Conservation (phyloP, 1,140 invertebrate genomes). For the Aricia agestis region DNA sequence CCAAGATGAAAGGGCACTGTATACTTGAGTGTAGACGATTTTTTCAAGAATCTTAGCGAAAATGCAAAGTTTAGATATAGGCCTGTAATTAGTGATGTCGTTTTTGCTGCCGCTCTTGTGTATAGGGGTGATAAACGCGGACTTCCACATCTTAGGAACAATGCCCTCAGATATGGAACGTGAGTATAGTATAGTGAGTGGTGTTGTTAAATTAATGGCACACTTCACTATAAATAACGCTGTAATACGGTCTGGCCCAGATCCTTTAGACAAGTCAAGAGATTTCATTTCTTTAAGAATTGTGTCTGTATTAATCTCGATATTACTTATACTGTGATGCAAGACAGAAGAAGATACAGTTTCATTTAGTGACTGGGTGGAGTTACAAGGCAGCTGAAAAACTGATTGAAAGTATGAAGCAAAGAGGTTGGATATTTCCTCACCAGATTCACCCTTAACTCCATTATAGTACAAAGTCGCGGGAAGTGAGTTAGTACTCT, state of each 20-base stretch:
- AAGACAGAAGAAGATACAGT: no score
- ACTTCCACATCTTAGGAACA: no score
- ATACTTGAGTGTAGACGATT: no score
- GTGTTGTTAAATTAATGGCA: slow-evolving; percentile 25
- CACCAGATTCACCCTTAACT: slow-evolving; percentile 13
- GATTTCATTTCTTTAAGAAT: slow-evolving; percentile 10
- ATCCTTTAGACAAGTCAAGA: no score
- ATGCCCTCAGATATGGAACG: slow-evolving; percentile 27
- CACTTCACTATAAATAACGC: slow-evolving; percentile 33
- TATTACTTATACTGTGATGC: background rate
- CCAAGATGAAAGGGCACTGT: background rate
- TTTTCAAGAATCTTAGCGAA: no score
- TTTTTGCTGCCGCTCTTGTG: no score
- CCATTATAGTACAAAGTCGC: slow-evolving; percentile 15
- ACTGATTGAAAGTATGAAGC: slow-evolving; percentile 25
- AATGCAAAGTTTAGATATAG: no score
- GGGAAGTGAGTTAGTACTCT: background rate
- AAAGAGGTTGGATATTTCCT: slow-evolving; percentile 26
- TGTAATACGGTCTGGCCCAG: slow-evolving; percentile 29
- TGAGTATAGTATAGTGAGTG: slow-evolving; percentile 31
- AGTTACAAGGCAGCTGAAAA: background rate
- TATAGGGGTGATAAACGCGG: slow-evolving; percentile 33
- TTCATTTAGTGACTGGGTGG: background rate
- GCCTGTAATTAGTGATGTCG: no score
- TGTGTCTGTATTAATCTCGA: background rate